A percentile compares a stretch with the other conserved stretches of the same genome.
Conservation (phyloP, 2,888 invertebrate species). For the Baronia brevicornis region DNA sequence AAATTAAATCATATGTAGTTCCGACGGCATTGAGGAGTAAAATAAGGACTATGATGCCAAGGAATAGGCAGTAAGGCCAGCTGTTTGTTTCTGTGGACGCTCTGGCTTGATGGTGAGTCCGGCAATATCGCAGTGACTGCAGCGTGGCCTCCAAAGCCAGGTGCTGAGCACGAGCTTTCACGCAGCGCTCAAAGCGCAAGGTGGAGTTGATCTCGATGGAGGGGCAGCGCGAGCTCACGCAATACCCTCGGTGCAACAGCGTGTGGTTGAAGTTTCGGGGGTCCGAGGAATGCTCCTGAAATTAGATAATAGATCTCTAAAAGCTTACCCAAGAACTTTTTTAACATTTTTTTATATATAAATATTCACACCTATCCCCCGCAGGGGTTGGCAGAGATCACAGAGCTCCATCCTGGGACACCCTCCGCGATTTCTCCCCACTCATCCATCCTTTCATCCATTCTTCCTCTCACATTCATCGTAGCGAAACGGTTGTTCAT, state of each 20-base stretch:
- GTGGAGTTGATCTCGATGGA: constrained; percentile 19
- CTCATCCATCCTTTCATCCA: no score
- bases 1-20: constrained; percentile 34
- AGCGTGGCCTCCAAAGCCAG: constrained; percentile 27
- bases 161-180: constrained; percentile 28
- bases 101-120: constrained; percentile 28
- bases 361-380: no score
- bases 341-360: no score
- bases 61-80: constrained; percentile 27
- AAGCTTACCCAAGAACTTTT: no score
- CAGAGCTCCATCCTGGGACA: no score
- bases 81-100: constrained; percentile 20
- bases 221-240: constrained; percentile 44
- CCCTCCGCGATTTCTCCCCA: no score
- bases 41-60: constrained; percentile 25
- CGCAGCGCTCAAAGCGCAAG: constrained; percentile 43
- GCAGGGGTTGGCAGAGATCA: no score
- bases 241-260: constrained; percentile 50
- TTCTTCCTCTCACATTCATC: no score
- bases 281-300: constrained; percentile 41
- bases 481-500: no score
- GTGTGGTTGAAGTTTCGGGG: constrained; percentile 44
- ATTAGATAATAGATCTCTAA: no score
- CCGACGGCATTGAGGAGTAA: constrained; percentile 33
- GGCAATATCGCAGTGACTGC: constrained; percentile 35